A percentile compares a stretch with the other conserved stretches of the same genome.
Conservation (phyloP, 1,140 invertebrate genomes). For the Sesamia nonagrioides region DNA sequence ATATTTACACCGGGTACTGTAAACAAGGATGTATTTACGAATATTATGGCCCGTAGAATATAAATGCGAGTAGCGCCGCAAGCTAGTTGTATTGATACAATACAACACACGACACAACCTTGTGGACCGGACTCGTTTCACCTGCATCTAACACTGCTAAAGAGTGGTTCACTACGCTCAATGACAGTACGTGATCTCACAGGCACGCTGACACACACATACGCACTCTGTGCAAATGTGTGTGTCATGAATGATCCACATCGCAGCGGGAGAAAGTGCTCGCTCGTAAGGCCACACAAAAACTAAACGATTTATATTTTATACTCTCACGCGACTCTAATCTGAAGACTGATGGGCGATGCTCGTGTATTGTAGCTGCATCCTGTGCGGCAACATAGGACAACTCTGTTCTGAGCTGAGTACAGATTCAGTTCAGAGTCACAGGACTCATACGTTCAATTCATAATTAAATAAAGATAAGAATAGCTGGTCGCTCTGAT, state of each 20-base stretch:
- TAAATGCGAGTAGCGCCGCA: too few relatives aligned
- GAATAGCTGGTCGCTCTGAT: too few relatives aligned
- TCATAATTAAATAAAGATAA: too few relatives aligned
- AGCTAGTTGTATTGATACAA: neutral
- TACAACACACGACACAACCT: neutral
- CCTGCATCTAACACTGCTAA: neutral
- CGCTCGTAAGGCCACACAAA: conserved; percentile 58
- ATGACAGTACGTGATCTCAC: neutral
- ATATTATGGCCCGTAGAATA: too few relatives aligned
- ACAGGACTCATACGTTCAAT: too few relatives aligned
- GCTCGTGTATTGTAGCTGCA: neutral
- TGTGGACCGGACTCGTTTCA: neutral
- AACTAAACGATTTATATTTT: conserved; percentile 41
- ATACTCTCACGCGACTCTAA: conserved; percentile 2
- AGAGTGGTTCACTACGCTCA: neutral
- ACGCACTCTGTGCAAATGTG: neutral
- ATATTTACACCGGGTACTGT: too few relatives aligned
- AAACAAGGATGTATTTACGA: too few relatives aligned
- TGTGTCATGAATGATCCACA: conserved; percentile 18
- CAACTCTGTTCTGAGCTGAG: conserved; percentile 4
- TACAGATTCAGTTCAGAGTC: too few relatives aligned
- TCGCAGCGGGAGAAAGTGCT: conserved; percentile 60
- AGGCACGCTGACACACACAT: neutral
- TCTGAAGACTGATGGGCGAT: neutral
- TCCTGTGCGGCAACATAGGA: neutral